phyloP scores from a whole-genome alignment of 2,888 invertebrate genomes.

The Molorchus minor region DNA sequence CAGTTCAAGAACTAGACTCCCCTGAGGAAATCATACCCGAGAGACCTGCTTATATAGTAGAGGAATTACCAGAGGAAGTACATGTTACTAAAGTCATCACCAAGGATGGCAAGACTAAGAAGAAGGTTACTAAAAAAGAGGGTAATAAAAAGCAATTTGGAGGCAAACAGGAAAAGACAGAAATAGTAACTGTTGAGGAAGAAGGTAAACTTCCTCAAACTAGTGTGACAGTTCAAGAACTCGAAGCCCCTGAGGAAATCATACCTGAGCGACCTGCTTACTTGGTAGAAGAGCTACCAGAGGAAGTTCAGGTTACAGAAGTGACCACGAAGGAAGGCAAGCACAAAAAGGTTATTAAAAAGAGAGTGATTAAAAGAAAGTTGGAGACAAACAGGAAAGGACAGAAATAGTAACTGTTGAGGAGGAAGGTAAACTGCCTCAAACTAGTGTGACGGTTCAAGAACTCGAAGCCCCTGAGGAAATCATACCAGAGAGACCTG shows the following conservation, averaged over 20 bases:
- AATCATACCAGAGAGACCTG: constrained; percentile 47
- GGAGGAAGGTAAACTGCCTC: constrained; percentile 62
- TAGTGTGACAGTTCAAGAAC: constrained; percentile 53
- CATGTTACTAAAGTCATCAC: constrained; percentile 53
- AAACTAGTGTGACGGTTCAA: constrained; percentile 60
- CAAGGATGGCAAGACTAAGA: constrained; percentile 53
- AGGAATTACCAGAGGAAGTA: constrained; percentile 47
- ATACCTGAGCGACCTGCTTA: constrained; percentile 28
- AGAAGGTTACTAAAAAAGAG: constrained; percentile 51
- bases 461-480: constrained; percentile 56
- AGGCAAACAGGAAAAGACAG: constrained; percentile 54
- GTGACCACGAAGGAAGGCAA: constrained; percentile 46
- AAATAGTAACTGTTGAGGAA: constrained; percentile 54
- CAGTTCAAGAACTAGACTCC: constrained; percentile 50
- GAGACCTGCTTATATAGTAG: constrained; percentile 23
- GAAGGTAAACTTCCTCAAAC: constrained; percentile 50
- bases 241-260: constrained; percentile 46
- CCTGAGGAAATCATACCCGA: constrained; percentile 31
- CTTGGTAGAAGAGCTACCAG: constrained; percentile 53
- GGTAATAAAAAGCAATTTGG: constrained; percentile 48
- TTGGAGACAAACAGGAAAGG: constrained; percentile 53
- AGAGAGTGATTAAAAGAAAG: constrained; percentile 55
- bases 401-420: constrained; percentile 63
- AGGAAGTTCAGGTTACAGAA: constrained; percentile 49
- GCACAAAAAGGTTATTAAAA: constrained; percentile 51